These are phyloP conservation scores for Lepidonotus clava DNA, from an alignment of 2,888 invertebrate genomes.

Conservation along the genomic window DNA sequence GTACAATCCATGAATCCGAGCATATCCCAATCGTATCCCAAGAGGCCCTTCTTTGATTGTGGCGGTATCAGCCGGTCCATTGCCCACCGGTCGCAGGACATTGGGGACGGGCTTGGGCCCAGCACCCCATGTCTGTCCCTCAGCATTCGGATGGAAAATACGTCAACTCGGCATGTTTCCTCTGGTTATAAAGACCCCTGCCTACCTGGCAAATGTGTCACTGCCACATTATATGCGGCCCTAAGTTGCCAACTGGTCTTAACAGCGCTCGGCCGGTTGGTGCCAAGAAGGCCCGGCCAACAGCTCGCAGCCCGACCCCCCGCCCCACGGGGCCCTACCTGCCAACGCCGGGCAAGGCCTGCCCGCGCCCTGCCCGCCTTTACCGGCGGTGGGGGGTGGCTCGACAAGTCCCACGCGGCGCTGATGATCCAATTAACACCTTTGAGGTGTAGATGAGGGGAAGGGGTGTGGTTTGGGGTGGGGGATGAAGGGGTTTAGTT, in stretches of 20 bases:
- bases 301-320: background rate
- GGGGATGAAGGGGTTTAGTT: too few relatives aligned
- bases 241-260: conserved; percentile 43
- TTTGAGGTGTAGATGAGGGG: too few relatives aligned
- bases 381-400: background rate
- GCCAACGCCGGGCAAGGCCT: background rate
- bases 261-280: background rate
- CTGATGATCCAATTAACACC: conserved; percentile 34
- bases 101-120: too few relatives aligned
- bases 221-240: conserved; percentile 37
- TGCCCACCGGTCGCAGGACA: too few relatives aligned
- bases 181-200: conserved; percentile 22
- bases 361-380: background rate
- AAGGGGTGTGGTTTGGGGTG: too few relatives aligned
- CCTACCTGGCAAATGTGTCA: conserved; percentile 47
- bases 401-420: background rate
- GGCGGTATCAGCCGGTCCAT: too few relatives aligned
- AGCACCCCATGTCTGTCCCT: background rate
- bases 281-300: conserved; percentile 43
- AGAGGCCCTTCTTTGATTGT: too few relatives aligned
- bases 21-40: too few relatives aligned
- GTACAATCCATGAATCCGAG: too few relatives aligned
- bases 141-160: background rate
- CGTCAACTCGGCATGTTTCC: conserved; percentile 26
- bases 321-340: background rate